These are phyloP conservation scores for Lasioglossum morio DNA, from an alignment of 2,888 invertebrate genomes.

Conservation along the genomic window DNA sequence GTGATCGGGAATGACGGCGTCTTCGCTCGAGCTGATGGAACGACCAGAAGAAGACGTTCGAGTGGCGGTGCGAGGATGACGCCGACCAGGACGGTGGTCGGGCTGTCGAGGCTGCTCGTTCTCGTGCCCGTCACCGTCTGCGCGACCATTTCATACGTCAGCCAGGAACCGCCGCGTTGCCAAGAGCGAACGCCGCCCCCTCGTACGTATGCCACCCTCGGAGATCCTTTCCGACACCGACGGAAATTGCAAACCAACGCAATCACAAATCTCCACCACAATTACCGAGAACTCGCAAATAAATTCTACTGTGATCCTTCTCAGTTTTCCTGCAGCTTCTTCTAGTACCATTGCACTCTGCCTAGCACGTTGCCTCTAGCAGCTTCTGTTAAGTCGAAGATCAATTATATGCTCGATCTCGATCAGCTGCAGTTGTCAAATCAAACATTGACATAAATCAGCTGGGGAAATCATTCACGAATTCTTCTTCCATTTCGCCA, in stretches of 20 bases:
- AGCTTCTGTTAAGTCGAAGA: background rate
- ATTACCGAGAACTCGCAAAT: background rate
- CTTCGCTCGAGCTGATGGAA: conserved; percentile 58
- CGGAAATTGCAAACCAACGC: background rate
- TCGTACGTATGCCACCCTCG: conserved; percentile 57
- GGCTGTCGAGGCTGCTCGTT: conserved; percentile 71
- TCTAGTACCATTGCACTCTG: background rate
- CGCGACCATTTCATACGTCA: conserved; percentile 68
- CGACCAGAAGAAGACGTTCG: conserved; percentile 51
- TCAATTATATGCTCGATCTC: background rate
- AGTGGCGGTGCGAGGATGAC: conserved; percentile 67
- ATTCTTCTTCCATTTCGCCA: no score
- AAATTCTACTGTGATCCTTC: background rate
- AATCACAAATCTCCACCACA: background rate
- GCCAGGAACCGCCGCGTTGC: conserved; percentile 66
- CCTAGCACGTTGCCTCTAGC: background rate
- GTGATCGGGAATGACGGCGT: conserved; percentile 60
- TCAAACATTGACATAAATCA: no score
- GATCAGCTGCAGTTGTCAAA: background rate
- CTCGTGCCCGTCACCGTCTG: conserved; percentile 77
- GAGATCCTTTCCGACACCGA: background rate
- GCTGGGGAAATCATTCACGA: no score
- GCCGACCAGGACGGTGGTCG: conserved; percentile 65
- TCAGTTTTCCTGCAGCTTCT: background rate
- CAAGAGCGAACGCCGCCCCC: conserved; percentile 64